A percentile compares a stretch with the other conserved stretches of the same genome.
Evolutionary conservation across 2,113 vertebrate genomes (phyloP).

Genomic region (human (Homo sapiens)): GRCh38 chr1:233860001-233860500

Average conservation of each 20-base stretch:
- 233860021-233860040: neutral
- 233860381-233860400: too few relatives aligned
- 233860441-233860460: neutral
- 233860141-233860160: neutral
- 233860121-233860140: neutral
- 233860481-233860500: neutral
- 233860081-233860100: too few relatives aligned
- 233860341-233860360: neutral
- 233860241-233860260: neutral
- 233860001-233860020: neutral
- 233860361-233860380: neutral
- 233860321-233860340: neutral
- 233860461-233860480: neutral
- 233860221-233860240: neutral
- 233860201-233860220: neutral
- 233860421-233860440: neutral
- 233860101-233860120: neutral
- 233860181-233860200: neutral
- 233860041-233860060: neutral
- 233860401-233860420: neutral
- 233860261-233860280: neutral
- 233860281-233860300: neutral
- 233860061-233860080: neutral
- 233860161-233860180: neutral
- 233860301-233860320: neutral